Evolutionary conservation across 2,797 vertebrate species (phyloP).

Genomic region (Synanceia verrucosa): DNA sequence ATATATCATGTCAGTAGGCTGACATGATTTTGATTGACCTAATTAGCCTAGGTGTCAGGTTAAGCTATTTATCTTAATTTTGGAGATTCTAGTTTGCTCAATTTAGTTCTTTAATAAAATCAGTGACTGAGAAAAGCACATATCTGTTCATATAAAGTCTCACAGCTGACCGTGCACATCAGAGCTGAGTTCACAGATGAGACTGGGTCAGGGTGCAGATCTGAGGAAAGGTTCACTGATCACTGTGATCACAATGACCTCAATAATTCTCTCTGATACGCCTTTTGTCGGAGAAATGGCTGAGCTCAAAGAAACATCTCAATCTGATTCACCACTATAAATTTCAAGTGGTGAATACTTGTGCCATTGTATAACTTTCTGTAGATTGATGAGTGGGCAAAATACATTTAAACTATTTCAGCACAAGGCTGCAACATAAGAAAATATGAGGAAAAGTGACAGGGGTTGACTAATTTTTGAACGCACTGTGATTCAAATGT

Average conservation of each 20-base stretch:
- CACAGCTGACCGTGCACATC: too few species aligned
- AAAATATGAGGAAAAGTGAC: not conserved
- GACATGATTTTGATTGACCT: too few species aligned
- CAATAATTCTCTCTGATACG: not conserved
- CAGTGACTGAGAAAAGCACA: too few species aligned
- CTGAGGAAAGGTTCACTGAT: not conserved
- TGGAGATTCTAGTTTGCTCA: too few species aligned
- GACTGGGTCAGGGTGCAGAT: too few species aligned
- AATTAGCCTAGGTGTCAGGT: too few species aligned
- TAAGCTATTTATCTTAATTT: too few species aligned
- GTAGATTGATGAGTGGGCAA: not conserved
- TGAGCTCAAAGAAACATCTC: not conserved
- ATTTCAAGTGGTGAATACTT: not conserved
- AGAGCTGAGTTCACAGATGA: too few species aligned
- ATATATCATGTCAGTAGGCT: too few species aligned
- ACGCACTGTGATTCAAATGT: not conserved
- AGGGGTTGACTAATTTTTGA: not conserved
- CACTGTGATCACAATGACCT: not conserved
- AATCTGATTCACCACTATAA: too few species aligned
- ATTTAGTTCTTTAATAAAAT: too few species aligned
- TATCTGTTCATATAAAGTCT: too few species aligned
- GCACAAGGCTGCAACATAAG: not conserved
- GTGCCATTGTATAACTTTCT: not conserved
- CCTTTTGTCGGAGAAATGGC: not conserved
- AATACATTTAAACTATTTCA: not conserved